These are phyloP conservation scores for Muscicapa adusta DNA, from an alignment of 2,113 vertebrate genomes.

Conservation along the genomic window DNA sequence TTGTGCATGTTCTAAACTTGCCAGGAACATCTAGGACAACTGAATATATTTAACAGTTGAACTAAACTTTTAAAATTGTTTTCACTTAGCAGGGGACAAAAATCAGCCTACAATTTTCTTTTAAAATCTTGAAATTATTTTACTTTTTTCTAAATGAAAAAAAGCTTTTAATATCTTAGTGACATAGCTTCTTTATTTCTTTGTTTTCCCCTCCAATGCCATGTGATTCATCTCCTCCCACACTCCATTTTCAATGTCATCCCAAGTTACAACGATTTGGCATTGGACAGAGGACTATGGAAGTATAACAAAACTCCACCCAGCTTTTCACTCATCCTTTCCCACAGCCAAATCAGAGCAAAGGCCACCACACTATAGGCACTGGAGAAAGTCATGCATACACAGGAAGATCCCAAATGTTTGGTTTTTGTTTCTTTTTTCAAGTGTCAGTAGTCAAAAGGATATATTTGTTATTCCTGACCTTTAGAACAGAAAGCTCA, in stretches of 20 bases:
- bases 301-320: neutral
- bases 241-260: neutral
- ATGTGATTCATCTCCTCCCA: neutral
- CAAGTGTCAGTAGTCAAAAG: neutral
- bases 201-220: neutral
- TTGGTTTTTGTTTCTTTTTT: neutral
- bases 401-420: neutral
- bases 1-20: neutral
- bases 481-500: neutral
- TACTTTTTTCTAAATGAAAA: neutral
- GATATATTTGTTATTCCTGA: neutral
- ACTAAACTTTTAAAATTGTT: neutral
- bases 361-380: neutral
- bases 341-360: neutral
- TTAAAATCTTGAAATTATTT: neutral
- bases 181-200: neutral
- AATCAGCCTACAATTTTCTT: neutral
- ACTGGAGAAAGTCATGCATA: neutral
- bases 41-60: neutral
- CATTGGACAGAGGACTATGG: neutral
- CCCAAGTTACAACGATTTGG: neutral
- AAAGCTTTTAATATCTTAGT: neutral
- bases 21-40: neutral
- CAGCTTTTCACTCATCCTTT: neutral
- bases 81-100: neutral